phyloP scores from a whole-genome alignment of 2,797 vertebrate species.

The Crocidura indochinensis region DNA sequence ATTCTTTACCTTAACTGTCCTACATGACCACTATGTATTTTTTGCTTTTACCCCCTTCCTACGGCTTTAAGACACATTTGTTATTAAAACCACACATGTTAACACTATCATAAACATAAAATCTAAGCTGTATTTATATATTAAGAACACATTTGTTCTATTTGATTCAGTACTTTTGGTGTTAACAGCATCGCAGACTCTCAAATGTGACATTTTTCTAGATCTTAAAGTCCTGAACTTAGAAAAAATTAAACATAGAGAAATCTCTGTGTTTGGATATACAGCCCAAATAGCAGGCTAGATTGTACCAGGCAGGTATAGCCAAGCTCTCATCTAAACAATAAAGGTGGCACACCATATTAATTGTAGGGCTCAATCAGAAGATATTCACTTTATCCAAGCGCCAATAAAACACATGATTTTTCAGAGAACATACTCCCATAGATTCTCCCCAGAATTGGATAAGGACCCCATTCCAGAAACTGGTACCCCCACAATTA shows the following conservation, averaged over 20 bases:
- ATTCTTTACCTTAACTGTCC: constrained; percentile 63
- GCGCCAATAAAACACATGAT: constrained; percentile 27
- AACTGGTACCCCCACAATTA: constrained; percentile 12
- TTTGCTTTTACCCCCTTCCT: neutral
- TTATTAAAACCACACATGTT: too few species aligned
- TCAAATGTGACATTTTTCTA: constrained; percentile 37
- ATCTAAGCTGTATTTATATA: too few species aligned
- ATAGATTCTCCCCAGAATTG: constrained; percentile 32
- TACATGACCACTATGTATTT: constrained; percentile 24
- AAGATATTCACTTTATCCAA: constrained; percentile 42
- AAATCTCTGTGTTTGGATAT: neutral
- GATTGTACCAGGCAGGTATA: constrained; percentile 19
- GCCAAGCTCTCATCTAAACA: constrained; percentile 32
- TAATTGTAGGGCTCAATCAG: constrained; percentile 46
- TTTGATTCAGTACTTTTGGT: constrained; percentile 62
- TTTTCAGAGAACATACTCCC: constrained; percentile 57
- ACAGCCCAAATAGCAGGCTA: constrained; percentile 55
- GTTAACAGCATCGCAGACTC: constrained; percentile 22
- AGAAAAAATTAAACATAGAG: constrained; percentile 55
- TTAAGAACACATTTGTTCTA: neutral
- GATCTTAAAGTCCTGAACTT: constrained; percentile 67
- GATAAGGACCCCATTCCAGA: constrained; percentile 8
- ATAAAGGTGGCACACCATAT: constrained; percentile 52
- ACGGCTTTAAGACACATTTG: constrained; percentile 53
- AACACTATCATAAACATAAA: too few species aligned